Evolutionary conservation across 2,797 vertebrate genomes (phyloP).

Genomic region (Gymnoscopelus braueri): DNA sequence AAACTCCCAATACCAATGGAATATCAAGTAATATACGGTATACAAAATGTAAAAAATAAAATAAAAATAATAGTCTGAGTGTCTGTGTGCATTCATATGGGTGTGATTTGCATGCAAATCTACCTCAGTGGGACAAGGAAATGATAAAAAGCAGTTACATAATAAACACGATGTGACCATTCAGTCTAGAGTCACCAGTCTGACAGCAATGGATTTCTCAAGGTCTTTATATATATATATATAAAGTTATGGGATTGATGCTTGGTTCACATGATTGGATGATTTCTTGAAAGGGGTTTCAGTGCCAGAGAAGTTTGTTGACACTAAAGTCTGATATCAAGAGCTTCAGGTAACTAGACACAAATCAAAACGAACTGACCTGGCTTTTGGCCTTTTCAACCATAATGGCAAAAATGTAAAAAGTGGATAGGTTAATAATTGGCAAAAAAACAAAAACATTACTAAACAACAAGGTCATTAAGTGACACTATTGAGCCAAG

Average conservation of each 20-base stretch:
- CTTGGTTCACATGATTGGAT: slow-evolving; percentile 15
- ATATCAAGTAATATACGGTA: slow-evolving; percentile 65
- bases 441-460: too few relatives aligned
- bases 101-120: slow-evolving; percentile 77
- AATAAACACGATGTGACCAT: slow-evolving; percentile 18
- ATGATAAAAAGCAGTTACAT: slow-evolving; percentile 65
- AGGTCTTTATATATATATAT: too few relatives aligned
- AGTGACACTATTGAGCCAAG: too few relatives aligned
- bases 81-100: slow-evolving; percentile 68
- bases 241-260: slow-evolving; percentile 1
- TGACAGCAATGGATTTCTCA: slow-evolving; percentile 28
- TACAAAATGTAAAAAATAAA: slow-evolving; percentile 70
- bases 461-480: too few relatives aligned
- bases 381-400: slow-evolving; percentile 9
- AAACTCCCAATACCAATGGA: slow-evolving; percentile 78
- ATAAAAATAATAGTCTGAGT: slow-evolving; percentile 45
- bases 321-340: slow-evolving; percentile 15
- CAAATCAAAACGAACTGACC: not conserved
- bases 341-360: not conserved
- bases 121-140: slow-evolving; percentile 52
- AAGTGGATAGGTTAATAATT: too few relatives aligned
- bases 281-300: not conserved
- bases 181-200: not conserved
- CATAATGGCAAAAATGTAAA: slow-evolving; percentile 6
- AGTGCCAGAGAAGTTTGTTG: not conserved